phyloP scores from a whole-genome alignment of 2,113 vertebrate species.

The Ellobius talpinus region DNA sequence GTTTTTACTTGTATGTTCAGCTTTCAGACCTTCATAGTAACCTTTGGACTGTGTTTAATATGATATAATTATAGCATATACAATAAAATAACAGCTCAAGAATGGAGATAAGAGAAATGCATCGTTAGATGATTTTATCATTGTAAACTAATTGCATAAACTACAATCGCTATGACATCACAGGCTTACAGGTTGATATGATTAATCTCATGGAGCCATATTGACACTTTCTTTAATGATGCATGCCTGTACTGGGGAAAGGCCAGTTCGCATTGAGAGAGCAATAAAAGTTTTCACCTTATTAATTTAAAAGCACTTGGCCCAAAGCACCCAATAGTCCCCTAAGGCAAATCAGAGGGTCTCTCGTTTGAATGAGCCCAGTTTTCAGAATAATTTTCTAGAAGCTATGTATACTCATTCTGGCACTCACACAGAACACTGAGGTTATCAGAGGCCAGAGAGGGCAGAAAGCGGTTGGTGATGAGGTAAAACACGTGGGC shows the following conservation, averaged over 20 bases:
- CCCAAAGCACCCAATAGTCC: background rate
- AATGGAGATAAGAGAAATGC: background rate
- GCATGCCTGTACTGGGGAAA: background rate
- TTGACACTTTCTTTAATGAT: background rate
- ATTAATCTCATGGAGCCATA: background rate
- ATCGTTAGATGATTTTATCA: background rate
- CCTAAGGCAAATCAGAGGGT: background rate
- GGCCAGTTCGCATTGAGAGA: background rate
- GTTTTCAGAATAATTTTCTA: conserved; percentile 3
- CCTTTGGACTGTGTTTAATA: conserved; percentile 42
- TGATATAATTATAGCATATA: background rate
- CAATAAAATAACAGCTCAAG: too few species aligned
- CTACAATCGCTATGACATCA: background rate
- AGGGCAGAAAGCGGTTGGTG: background rate
- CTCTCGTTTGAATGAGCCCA: background rate
- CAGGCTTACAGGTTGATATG: background rate
- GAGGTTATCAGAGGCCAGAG: background rate
- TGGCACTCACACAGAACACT: background rate
- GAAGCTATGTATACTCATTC: background rate
- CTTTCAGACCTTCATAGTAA: too few species aligned
- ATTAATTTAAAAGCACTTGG: background rate
- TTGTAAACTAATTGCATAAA: background rate
- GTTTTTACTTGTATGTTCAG: background rate
- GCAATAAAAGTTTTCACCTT: background rate
- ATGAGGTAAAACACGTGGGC: too few species aligned